These are phyloP conservation scores for Carollia perspicillata DNA, from an alignment of 2,113 vertebrate species.

Conservation along the genomic window DNA sequence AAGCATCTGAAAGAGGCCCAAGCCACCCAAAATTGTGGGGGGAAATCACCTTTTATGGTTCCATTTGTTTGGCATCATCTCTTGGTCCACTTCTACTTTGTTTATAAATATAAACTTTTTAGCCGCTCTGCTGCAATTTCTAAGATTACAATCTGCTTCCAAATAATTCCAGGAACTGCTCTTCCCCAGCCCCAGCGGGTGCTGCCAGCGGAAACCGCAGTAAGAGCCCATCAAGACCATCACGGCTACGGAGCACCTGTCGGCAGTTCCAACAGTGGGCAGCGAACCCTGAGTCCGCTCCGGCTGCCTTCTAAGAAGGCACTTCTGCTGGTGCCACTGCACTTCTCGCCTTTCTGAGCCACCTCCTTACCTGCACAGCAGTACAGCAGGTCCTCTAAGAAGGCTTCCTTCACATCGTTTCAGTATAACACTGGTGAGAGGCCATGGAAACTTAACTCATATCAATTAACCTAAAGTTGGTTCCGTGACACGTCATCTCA, in stretches of 20 bases:
- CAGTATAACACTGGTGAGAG: not conserved
- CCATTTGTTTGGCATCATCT: not conserved
- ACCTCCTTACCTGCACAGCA: not conserved
- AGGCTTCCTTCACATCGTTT: too few species aligned
- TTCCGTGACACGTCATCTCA: not conserved
- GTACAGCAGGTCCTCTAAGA: not conserved
- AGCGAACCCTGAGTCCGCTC: not conserved
- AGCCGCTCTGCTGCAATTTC: not conserved
- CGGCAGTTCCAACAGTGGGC: not conserved
- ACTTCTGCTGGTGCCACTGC: not conserved
- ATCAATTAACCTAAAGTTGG: not conserved
- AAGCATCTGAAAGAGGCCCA: not conserved
- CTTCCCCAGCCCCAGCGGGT: not conserved
- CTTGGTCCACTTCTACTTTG: not conserved
- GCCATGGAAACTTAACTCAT: not conserved
- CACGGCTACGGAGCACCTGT: fast-evolving
- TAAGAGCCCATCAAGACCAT: not conserved
- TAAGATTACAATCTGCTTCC: conserved; percentile 6
- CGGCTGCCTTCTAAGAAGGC: not conserved
- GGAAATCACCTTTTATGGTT: not conserved
- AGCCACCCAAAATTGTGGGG: not conserved
- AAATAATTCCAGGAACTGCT: conserved; percentile 17
- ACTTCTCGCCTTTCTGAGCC: not conserved
- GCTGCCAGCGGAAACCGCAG: not conserved
- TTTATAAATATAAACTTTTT: not conserved